Percentiles rank a stretch among this genome's conserved stretches.
phyloP scores from a whole-genome alignment of 2,113 vertebrate species.

The zebrafish (Danio rerio) region DNA sequence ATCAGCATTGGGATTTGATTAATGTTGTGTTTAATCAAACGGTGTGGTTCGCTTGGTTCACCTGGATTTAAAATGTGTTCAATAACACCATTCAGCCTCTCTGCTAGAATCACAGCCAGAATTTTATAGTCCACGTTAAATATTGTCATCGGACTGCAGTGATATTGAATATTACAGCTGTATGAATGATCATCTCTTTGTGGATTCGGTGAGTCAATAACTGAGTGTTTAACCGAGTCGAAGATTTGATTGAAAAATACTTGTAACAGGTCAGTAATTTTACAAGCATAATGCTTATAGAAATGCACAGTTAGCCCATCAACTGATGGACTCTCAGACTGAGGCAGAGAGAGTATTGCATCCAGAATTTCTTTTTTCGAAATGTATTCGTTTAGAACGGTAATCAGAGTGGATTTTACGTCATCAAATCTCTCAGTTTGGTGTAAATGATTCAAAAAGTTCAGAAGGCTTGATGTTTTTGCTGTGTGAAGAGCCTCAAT shows the following conservation, averaged over 20 bases:
- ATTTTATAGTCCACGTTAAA: constrained; percentile 51
- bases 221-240: background rate
- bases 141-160: background rate
- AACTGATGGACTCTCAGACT: background rate
- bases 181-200: constrained; percentile 44
- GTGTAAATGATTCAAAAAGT: constrained; percentile 49
- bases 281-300: constrained; percentile 44
- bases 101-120: constrained; percentile 41
- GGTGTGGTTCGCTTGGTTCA: background rate
- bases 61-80: constrained; percentile 35
- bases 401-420: background rate
- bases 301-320: constrained; percentile 51
- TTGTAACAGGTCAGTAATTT: constrained; percentile 46
- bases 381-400: constrained; percentile 30
- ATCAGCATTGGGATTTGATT: background rate
- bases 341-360: constrained; percentile 34
- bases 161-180: constrained; percentile 17
- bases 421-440: constrained; percentile 37
- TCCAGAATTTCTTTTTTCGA: constrained; percentile 49
- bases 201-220: constrained; percentile 2
- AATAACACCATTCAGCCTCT: constrained; percentile 40
- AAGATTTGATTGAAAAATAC: constrained; percentile 50
- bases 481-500: background rate
- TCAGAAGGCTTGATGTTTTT: constrained; percentile 5
- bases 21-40: constrained; percentile 2